Percentiles rank a stretch among this genome's conserved stretches.
Conservation (phyloP, 2,888 invertebrate species). For the Pyrocoelia pectoralis region DNA sequence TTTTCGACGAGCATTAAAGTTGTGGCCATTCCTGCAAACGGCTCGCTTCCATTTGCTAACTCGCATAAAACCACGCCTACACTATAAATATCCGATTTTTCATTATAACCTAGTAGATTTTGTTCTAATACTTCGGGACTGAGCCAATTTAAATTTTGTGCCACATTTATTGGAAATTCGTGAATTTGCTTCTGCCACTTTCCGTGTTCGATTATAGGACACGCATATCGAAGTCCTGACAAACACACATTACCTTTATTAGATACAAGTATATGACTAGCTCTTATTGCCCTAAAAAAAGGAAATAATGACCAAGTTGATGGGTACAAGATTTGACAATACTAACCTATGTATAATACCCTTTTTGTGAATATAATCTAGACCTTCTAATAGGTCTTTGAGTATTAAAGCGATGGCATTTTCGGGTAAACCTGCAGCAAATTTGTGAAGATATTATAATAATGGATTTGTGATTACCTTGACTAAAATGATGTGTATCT, state of each 20-base stretch:
- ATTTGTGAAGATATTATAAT: slow-evolving; percentile 7
- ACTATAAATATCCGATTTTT: slow-evolving; percentile 91
- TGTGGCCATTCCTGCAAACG: slow-evolving; percentile 84
- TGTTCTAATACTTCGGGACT: slow-evolving; percentile 93
- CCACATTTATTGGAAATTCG: slow-evolving; percentile 76
- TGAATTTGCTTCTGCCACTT: slow-evolving; percentile 74
- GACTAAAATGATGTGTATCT: slow-evolving; percentile 76
- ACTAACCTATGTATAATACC: slow-evolving; percentile 84
- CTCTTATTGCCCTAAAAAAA: slow-evolving; percentile 75
- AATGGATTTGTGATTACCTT: slow-evolving; percentile 50
- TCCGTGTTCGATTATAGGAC: slow-evolving; percentile 76
- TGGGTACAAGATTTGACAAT: background rate
- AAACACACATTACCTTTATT: slow-evolving; percentile 76
- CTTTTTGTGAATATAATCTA: slow-evolving; percentile 85
- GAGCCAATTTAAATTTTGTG: slow-evolving; percentile 84
- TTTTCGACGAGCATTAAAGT: slow-evolving; percentile 93
- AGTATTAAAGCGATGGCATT: slow-evolving; percentile 81
- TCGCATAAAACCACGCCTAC: slow-evolving; percentile 89
- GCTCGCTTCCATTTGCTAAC: slow-evolving; percentile 87
- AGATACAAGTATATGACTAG: slow-evolving; percentile 84
- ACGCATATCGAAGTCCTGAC: slow-evolving; percentile 82
- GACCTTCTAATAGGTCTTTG: slow-evolving; percentile 78
- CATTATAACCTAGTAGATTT: slow-evolving; percentile 74
- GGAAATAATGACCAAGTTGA: background rate
- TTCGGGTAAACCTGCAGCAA: slow-evolving; percentile 76